Evolutionary conservation across 2,797 vertebrate genomes (phyloP).

Genomic region (Florisuga fusca): DNA sequence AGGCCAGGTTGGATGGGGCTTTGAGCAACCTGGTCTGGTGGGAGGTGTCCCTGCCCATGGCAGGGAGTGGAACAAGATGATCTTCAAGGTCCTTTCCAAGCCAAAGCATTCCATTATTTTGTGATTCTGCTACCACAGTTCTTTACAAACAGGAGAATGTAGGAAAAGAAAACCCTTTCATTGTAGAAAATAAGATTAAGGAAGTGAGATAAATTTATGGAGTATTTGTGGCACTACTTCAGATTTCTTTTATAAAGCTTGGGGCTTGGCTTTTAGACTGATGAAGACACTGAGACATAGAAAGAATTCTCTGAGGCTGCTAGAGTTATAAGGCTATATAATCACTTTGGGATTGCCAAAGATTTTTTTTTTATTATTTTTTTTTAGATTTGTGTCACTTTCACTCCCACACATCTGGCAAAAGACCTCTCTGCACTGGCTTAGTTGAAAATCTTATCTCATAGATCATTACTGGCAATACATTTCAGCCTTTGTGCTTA

Average conservation of each 20-base stretch:
- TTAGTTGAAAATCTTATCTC: conserved; percentile 66
- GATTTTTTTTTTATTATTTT: background rate
- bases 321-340: background rate
- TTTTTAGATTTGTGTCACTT: conserved; percentile 55
- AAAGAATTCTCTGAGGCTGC: conserved; percentile 22
- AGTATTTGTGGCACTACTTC: conserved; percentile 2
- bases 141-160: background rate
- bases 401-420: conserved; percentile 73
- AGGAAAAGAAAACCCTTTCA: background rate
- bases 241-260: conserved; percentile 10
- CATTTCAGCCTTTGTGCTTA: conserved; percentile 61
- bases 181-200: conserved; percentile 19
- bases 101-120: too few relatives aligned
- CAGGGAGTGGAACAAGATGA: too few relatives aligned
- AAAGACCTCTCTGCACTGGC: conserved; percentile 8
- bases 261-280: background rate
- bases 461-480: conserved; percentile 62
- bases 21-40: too few relatives aligned
- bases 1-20: too few relatives aligned
- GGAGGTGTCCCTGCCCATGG: too few relatives aligned
- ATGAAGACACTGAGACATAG: conserved; percentile 9
- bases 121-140: background rate
- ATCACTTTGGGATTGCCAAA: conserved; percentile 39
- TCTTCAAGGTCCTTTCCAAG: too few relatives aligned
- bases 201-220: conserved; percentile 35